phyloP scores from a whole-genome alignment of 1,140 invertebrate species.

The Sinonovacula constricta region DNA sequence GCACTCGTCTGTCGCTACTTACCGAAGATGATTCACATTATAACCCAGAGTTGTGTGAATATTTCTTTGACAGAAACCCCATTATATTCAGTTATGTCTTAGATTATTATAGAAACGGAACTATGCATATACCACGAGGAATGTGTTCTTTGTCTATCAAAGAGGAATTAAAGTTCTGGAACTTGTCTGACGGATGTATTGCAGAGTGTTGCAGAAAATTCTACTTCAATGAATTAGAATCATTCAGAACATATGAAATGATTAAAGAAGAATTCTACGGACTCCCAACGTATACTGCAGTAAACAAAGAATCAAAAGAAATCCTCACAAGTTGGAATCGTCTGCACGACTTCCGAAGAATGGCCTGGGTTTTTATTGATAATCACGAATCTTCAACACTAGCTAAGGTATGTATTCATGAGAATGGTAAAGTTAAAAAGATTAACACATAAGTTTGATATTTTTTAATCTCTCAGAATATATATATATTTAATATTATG shows the following conservation, averaged over 20 bases:
- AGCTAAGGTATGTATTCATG: conserved; percentile 23
- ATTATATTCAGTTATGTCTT: conserved; percentile 33
- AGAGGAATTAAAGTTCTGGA: conserved; percentile 41
- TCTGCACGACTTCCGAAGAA: conserved; percentile 14
- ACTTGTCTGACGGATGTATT: conserved; percentile 24
- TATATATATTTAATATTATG: background rate
- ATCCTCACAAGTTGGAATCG: background rate
- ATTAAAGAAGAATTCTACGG: conserved; percentile 48
- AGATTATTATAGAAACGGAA: conserved; percentile 30
- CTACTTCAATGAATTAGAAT: conserved; percentile 35
- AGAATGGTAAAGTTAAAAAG: background rate
- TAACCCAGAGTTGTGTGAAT: conserved; percentile 7
- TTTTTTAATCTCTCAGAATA: background rate
- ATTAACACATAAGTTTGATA: background rate
- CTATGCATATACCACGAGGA: conserved; percentile 35
- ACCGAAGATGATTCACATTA: conserved; percentile 28
- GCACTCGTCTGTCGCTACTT: conserved; percentile 13
- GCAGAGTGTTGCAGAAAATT: conserved; percentile 40
- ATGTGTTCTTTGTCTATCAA: conserved; percentile 7
- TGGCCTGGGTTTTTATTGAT: conserved; percentile 41
- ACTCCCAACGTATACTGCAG: conserved; percentile 8
- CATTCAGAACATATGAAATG: conserved; percentile 28
- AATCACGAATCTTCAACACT: conserved; percentile 26
- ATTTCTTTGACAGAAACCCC: conserved; percentile 45
- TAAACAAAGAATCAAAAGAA: background rate